Percentiles rank a stretch among this genome's conserved stretches.
phyloP scores from a whole-genome alignment of 2,888 invertebrate genomes.

The Torymus tubicola region DNA sequence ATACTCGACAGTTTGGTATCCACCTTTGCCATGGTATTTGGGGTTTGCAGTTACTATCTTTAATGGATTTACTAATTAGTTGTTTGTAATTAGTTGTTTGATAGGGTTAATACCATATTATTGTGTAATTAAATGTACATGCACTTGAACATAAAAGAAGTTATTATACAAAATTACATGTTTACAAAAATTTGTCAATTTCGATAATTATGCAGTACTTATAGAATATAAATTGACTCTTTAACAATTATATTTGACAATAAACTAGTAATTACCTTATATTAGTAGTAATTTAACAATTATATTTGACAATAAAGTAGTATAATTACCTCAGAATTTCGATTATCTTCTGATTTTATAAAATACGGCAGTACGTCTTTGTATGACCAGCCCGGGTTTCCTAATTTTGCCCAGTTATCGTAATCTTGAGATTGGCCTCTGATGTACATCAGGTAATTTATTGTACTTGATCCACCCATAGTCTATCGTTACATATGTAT shows the following conservation, averaged over 20 bases:
- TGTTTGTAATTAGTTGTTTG: background rate
- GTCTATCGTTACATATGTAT: background rate
- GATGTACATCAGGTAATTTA: conserved; percentile 13
- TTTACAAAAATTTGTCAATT: no score
- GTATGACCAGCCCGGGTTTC: conserved; percentile 20
- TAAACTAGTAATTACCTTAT: no score
- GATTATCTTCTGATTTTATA: conserved; percentile 20
- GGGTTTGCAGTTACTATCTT: conserved; percentile 8
- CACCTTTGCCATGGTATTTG: conserved; percentile 8
- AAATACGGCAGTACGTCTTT: conserved; percentile 26
- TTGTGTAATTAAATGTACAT: no score
- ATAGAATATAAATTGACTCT: no score
- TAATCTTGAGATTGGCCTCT: conserved; percentile 12
- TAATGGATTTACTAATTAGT: background rate
- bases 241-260: no score
- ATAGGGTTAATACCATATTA: no score
- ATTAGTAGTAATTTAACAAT: no score
- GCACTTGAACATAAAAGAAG: no score
- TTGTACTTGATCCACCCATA: conserved; percentile 34
- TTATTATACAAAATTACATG: no score
- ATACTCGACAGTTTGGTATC: background rate
- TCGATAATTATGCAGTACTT: no score
- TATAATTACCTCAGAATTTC: background rate
- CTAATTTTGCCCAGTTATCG: background rate
- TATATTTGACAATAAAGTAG: no score